Base-by-base conservation (phyloP, 2,797 vertebrate genomes). In the Poecilia velifera region DNA sequence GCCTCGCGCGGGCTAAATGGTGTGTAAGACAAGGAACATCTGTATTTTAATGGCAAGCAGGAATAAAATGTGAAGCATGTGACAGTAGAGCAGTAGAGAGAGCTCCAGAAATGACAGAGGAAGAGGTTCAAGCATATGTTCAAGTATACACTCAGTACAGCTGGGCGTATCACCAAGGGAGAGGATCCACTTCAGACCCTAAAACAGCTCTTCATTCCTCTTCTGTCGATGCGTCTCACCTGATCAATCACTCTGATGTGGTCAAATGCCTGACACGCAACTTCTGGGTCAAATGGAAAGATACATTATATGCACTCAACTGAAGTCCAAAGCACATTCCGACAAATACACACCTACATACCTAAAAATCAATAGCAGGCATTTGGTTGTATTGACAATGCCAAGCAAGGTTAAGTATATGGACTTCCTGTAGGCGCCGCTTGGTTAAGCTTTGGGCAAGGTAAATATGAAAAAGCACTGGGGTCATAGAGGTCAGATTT, bases 381-480 rank as follows among this genome's bases (percentile, higher is more conserved):
- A 90, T 87, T 90, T 83, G 79, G 76, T 12, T 46, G 22, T 91
- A 89, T 82, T 87, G 90, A 91, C 81, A 80, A 78, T 7, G 31
- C 75, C 72, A 71, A 83, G 55, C 28, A 78, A 84, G 79, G 87
- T 93, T 85, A 91, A 92, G 82, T 84, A 78, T 82, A 18, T 64
- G 73, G 71, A 39, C 41, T 64, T 77, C 82, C 62, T 77, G 78
- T 76, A 78, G 76, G 49, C 1, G 25, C 28, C 8, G 39, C 73
- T 76, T 71, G 59, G 59, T 83, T 86, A 81, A 77, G 34, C 80
- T 47, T n/a, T 47, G 74, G 77, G 79, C 57, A 80, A 81, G 75
- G 81, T 47, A 77, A 81, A 89, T 85, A 82, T 84, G 64, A 89
- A 72, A 76, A 76, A 68, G 76, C 76, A 64, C 64, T 68, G 6